A percentile compares a stretch with the other conserved stretches of the same genome.
Conservation (phyloP, 2,113 vertebrate species). For the Piprites chloris region DNA sequence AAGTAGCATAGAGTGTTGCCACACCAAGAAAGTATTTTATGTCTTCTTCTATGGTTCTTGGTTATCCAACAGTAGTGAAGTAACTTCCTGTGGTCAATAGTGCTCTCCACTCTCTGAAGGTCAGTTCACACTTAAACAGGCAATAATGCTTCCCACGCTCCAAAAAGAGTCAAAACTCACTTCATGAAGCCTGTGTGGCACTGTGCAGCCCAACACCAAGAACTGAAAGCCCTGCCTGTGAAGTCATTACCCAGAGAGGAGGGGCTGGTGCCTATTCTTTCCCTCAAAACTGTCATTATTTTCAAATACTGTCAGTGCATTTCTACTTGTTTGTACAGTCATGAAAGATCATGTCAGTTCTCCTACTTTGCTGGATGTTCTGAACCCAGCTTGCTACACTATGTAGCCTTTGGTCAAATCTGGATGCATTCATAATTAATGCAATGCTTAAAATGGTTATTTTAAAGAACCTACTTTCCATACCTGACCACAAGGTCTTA, state of each 20-base stretch:
- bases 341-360: neutral
- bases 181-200: neutral
- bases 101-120: neutral
- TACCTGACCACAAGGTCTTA: neutral
- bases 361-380: neutral
- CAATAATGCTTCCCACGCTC: neutral
- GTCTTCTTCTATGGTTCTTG: neutral
- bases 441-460: neutral
- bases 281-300: neutral
- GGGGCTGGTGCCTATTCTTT: neutral
- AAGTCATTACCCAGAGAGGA: neutral
- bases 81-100: neutral
- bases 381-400: neutral
- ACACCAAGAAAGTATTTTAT: neutral
- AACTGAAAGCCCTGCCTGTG: neutral
- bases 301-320: neutral
- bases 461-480: neutral
- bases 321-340: neutral
- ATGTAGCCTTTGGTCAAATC: neutral
- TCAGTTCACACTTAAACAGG: neutral
- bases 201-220: fast-evolving
- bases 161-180: neutral
- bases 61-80: neutral
- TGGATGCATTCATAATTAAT: neutral
- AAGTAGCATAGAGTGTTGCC: neutral